A percentile compares a stretch with the other conserved stretches of the same genome.
phyloP scores from a whole-genome alignment of 2,888 invertebrate genomes.

The Brenthis daphne region DNA sequence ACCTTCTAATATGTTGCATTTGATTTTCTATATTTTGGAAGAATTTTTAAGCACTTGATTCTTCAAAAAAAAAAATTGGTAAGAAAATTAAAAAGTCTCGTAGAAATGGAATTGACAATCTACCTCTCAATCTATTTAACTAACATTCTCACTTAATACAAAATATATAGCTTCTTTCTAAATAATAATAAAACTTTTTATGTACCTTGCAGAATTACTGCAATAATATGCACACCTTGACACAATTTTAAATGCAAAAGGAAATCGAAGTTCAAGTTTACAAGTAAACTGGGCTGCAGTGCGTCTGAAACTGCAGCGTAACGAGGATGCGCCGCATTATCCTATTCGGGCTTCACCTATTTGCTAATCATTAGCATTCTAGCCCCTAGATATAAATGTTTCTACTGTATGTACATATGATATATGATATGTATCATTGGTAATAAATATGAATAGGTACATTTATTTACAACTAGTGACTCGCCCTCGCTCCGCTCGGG shows the following conservation, averaged over 20 bases:
- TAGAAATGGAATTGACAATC: too few relatives aligned
- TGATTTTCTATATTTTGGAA: constrained; percentile 26
- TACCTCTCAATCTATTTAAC: too few relatives aligned
- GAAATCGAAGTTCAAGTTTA: constrained; percentile 37
- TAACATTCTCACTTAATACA: too few relatives aligned
- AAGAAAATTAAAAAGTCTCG: too few relatives aligned
- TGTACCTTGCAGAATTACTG: too few relatives aligned
- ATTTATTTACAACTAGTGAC: background rate
- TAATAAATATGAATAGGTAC: background rate
- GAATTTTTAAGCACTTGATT: background rate
- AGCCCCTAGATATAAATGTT: constrained; percentile 34
- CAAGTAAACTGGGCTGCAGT: constrained; percentile 41
- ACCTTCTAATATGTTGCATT: constrained; percentile 45
- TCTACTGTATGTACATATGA: background rate
- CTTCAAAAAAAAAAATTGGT: background rate
- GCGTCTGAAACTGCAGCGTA: constrained; percentile 59
- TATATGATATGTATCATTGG: background rate
- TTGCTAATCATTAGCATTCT: constrained; percentile 60
- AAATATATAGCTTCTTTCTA: too few relatives aligned
- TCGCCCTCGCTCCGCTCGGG: too few relatives aligned
- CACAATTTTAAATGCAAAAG: constrained; percentile 20
- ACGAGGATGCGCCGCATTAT: constrained; percentile 86
- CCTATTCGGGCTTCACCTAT: constrained; percentile 80
- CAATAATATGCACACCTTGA: constrained; percentile 3
- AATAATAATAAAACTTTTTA: too few relatives aligned